A percentile compares a stretch with the other conserved stretches of the same genome.
Conservation (phyloP, 1,140 invertebrate species). For the Tenebrio molitor region DNA sequence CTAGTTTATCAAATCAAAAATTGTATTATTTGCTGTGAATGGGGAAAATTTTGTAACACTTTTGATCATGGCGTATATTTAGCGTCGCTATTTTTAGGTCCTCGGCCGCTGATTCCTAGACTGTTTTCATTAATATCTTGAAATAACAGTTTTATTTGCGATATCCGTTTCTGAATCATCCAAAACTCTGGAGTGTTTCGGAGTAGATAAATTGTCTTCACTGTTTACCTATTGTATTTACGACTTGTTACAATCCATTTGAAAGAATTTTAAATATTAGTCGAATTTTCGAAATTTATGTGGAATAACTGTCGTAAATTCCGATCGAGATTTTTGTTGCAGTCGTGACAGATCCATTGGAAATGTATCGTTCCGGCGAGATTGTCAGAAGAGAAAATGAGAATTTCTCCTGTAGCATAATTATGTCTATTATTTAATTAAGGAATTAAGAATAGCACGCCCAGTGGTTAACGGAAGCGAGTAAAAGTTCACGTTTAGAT, state of each 20-base stretch:
- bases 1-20: not conserved
- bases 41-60: conserved; percentile 30
- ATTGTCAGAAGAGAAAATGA: not conserved
- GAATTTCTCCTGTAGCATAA: not conserved
- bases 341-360: not conserved
- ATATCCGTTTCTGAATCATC: conserved; percentile 29
- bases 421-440: conserved; percentile 10
- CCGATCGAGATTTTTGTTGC: not conserved
- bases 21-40: conserved; percentile 11
- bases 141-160: conserved; percentile 46
- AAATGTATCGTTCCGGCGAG: not conserved
- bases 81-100: conserved; percentile 34
- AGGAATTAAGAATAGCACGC: not conserved
- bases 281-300: conserved; percentile 3
- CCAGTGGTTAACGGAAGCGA: not conserved
- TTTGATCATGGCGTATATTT: conserved; percentile 44
- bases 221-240: not conserved
- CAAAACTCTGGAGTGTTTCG: not conserved
- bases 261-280: conserved; percentile 14
- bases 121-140: conserved; percentile 45
- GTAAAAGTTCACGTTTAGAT: not conserved
- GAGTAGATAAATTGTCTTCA: not conserved
- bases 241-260: conserved; percentile 1
- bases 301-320: not conserved
- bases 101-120: conserved; percentile 35